Evolutionary conservation across 2,113 vertebrate species (phyloP), one percentile per base, ranked within the genome.

Genomic region (Diglossa brunneiventris): DNA sequence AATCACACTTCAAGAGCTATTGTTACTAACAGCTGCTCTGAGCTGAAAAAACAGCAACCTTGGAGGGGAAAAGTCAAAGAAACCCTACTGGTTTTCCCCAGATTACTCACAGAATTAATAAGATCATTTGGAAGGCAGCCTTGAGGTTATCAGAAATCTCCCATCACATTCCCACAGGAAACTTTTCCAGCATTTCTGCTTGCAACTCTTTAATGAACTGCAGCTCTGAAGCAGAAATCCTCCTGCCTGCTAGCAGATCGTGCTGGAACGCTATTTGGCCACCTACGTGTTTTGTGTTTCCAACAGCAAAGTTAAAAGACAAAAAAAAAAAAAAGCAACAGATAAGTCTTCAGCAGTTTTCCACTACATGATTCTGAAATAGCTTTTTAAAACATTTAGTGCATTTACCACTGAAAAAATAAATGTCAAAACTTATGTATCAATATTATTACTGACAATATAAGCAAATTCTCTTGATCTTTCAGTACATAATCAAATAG

Each of bases 71-170:
- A 96, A 97, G 95, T 97, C 95, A 96, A 67, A 92, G 87, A 94
- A 95, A 88, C 92, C 92, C 94, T 77, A 87, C 90, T 88, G 94
- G 37, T 94, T 96, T 90, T 63, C 62, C 80, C 92, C 15, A 1
- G 83, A 88, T 95, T 94, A 91, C 78, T 96, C 93, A 81, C 44
- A 79, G 86, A 76, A 82, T 97, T 97, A 97, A 97, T 96, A 97
- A 97, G 85, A 92, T 96, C 93, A 94, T 82, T 95, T 94, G 95
- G 87, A 89, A 97, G 87, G 80, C 68, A 96, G 93, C 86, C 88
- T 95, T 89, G 93, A 95, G 94, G 97, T 97, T 96, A 98, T 97
- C 93, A 93, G 97, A 96, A 96, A 92, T 96, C 95, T 97, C 95
- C 93, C 33, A 5, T 95, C 85, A 76, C 64, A 85, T 55, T 77